A percentile compares a stretch with the other conserved stretches of the same genome.
Evolutionary conservation across 2,797 vertebrate genomes (phyloP).

Genomic region (Lagocephalus sceleratus): DNA sequence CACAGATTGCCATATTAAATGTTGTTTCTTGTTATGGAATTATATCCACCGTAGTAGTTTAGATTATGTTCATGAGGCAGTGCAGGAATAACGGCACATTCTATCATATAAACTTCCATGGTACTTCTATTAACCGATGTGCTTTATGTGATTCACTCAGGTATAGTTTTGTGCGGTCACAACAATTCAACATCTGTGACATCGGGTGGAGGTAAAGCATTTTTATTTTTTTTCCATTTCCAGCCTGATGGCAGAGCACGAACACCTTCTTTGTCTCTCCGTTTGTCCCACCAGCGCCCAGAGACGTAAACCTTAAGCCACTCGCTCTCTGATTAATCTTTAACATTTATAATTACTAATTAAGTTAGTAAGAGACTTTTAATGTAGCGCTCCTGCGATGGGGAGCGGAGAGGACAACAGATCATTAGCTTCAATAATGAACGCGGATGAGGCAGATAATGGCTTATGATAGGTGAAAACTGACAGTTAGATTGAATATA

Average conservation of each 20-base stretch:
- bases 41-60: slow-evolving; percentile 35
- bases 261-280: slow-evolving; percentile 84
- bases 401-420: slow-evolving; percentile 87
- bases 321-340: slow-evolving; percentile 94
- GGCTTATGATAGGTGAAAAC: slow-evolving; percentile 78
- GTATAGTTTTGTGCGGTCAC: not conserved
- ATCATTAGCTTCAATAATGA: slow-evolving; percentile 89
- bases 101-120: not conserved
- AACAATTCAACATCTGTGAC: slow-evolving; percentile 2
- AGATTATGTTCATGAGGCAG: slow-evolving; percentile 31
- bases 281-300: slow-evolving; percentile 72
- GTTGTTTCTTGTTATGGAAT: slow-evolving; percentile 50
- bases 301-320: slow-evolving; percentile 93
- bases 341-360: slow-evolving; percentile 98
- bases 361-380: slow-evolving; percentile 96
- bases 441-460: slow-evolving; percentile 80
- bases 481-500: slow-evolving; percentile 80
- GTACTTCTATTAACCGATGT: not conserved
- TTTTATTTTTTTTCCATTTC: slow-evolving; percentile 45
- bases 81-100: not conserved
- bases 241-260: slow-evolving; percentile 52
- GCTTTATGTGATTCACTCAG: not conserved
- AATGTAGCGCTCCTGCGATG: slow-evolving; percentile 84
- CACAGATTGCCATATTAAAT: slow-evolving; percentile 66
- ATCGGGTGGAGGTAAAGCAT: slow-evolving; percentile 18